Evolutionary conservation across 2,797 vertebrate genomes (phyloP), one percentile per base, ranked within the genome.

Genomic region (Enoplosus armatus): DNA sequence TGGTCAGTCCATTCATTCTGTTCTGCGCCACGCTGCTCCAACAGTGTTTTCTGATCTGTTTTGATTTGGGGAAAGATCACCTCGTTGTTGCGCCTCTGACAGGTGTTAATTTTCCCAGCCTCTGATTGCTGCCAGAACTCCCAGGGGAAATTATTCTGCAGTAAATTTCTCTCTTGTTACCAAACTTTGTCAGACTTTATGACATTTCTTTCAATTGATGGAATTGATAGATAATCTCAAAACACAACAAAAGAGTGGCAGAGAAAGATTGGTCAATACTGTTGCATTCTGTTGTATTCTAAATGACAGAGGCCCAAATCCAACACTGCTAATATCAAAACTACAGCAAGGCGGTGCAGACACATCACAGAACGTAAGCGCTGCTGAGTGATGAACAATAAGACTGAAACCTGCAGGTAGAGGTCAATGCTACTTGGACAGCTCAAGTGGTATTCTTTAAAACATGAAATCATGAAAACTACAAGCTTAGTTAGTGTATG

Each of bases 41-140:
- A 29, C 47, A 58, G 58, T 24, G 33, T 2, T 37, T 68, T 82
- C 48, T 58, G 56, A 79, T 78, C 43, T 15, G 59, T 62, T 81
- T 59, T 77, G 39, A 83, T 75, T 87, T 45, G 29, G 24, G 47
- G 55, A 68, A 80, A 73, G 33, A 61, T 69, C 0, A 4, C 29
- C 76, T 67, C 53, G 29, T 54, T 10, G 15, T 69, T 62, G 37
- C 18, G 54, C 47, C 55, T 53, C 24, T n/a, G 83, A 80, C 65
- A 76, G 74, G 80, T 77, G 68, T 79, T 85, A 11, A 78, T 75
- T 85, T 77, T 64, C 43, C 2, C 71, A 65, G 64, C 53, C 70
- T 64, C 58, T 48, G 26, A 53, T 51, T 0, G 12, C 53, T 54
- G 43, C 47, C 12, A 59, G 45, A 62, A 55, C 26, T 73, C 71